phyloP scores from a whole-genome alignment of 2,797 vertebrate species.

The Epinephelus awoara region DNA sequence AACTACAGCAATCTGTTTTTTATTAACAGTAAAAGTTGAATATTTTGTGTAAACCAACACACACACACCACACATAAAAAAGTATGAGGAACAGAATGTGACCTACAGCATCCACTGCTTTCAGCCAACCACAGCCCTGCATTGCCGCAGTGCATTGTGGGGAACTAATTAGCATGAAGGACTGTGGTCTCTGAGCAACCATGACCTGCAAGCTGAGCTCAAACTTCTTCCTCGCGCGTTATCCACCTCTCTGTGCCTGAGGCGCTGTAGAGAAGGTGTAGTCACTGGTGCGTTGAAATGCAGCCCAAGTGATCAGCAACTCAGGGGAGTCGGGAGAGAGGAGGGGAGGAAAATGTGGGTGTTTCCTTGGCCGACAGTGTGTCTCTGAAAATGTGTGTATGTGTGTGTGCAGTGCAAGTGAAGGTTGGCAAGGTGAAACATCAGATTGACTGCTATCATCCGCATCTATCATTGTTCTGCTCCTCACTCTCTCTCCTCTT shows the following conservation, averaged over 20 bases:
- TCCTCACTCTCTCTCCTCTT: constrained; percentile 42
- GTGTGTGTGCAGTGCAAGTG: constrained; percentile 41
- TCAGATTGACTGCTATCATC: constrained; percentile 71
- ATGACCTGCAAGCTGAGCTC: constrained; percentile 80
- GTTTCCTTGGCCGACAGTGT: constrained; percentile 68
- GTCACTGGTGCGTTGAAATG: constrained; percentile 82
- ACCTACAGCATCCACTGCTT: constrained; percentile 66
- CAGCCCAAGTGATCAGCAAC: constrained; percentile 78
- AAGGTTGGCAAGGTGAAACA: constrained; percentile 58
- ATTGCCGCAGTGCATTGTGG: constrained; percentile 80
- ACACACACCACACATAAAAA: constrained; percentile 31
- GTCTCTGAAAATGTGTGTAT: constrained; percentile 58
- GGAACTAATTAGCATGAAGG: constrained; percentile 84
- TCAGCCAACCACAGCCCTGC: constrained; percentile 69
- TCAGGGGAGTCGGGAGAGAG: constrained; percentile 65
- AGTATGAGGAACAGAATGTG: constrained; percentile 55
- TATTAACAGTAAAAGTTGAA: constrained; percentile 23
- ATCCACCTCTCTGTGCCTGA: constrained; percentile 82
- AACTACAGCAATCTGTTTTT: constrained; percentile 15
- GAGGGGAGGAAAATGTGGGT: constrained; percentile 67
- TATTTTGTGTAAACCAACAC: constrained; percentile 42
- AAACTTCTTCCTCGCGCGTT: constrained; percentile 69
- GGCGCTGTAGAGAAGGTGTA: constrained; percentile 82
- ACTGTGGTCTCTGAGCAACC: constrained; percentile 82
- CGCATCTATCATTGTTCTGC: constrained; percentile 63